phyloP scores from a whole-genome alignment of 2,888 invertebrate species.

The Athripsodes cinereus region DNA sequence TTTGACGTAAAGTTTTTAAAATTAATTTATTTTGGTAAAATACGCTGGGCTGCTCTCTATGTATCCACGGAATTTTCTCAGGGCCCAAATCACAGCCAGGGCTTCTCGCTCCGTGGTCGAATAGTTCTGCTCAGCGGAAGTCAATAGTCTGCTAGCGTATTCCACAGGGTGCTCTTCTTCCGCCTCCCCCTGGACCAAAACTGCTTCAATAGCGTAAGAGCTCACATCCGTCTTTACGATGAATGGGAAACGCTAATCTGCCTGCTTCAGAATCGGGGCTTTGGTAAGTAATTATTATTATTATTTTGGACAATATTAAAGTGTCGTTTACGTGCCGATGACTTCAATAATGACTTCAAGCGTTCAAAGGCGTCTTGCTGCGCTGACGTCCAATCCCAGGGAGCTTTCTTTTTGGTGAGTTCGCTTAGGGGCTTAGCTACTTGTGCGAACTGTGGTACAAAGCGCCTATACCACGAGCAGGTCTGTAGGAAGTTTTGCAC shows the following conservation, averaged over 20 bases:
- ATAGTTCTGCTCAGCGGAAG: conserved; percentile 3
- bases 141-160: conserved; percentile 12
- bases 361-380: conserved; percentile 27
- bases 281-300: too few relatives aligned
- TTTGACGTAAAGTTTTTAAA: too few relatives aligned
- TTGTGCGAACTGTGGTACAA: conserved; percentile 3
- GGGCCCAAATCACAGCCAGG: conserved; percentile 7
- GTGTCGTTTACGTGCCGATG: too few relatives aligned
- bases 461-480: conserved; percentile 31
- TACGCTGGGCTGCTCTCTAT: background rate
- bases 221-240: conserved; percentile 31
- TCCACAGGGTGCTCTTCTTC: too few relatives aligned
- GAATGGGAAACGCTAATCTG: conserved; percentile 28
- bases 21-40: too few relatives aligned
- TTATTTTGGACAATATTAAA: too few relatives aligned
- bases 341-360: conserved; percentile 26
- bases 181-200: too few relatives aligned
- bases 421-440: conserved; percentile 30
- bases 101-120: conserved; percentile 4
- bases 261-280: too few relatives aligned
- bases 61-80: conserved; percentile 2
- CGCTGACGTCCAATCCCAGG: conserved; percentile 29
- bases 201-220: conserved; percentile 30
- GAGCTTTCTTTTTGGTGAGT: conserved; percentile 30
- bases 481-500: too few relatives aligned